Percentiles rank a stretch among this genome's conserved stretches.
Evolutionary conservation across 2,113 vertebrate genomes (phyloP).

Genomic region (Marmota monax): DNA sequence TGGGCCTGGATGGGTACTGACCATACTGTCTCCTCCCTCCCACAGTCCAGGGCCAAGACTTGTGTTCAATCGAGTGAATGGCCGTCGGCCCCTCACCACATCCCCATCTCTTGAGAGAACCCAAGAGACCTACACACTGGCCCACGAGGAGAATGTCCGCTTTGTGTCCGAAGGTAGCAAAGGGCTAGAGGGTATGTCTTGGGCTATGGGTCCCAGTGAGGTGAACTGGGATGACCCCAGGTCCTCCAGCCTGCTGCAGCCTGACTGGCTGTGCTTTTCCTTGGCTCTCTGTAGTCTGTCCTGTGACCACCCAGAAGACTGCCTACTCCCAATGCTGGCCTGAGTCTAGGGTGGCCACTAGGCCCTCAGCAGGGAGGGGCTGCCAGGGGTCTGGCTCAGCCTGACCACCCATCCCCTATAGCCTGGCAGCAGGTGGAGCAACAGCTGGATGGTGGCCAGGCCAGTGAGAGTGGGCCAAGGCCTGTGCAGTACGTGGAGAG

Average conservation of each 20-base stretch:
- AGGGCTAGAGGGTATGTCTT: background rate
- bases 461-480: constrained; percentile 78
- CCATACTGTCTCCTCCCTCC: background rate
- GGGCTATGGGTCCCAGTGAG: background rate
- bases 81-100: constrained; percentile 90
- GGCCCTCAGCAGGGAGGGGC: background rate
- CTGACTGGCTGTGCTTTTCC: background rate
- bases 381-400: background rate
- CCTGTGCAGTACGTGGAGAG: constrained; percentile 92
- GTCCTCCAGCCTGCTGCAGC: fast-evolving
- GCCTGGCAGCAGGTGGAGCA: constrained; percentile 96
- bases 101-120: constrained; percentile 84
- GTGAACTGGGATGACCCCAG: background rate
- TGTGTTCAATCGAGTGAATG: constrained; percentile 95
- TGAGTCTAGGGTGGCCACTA: constrained; percentile 52
- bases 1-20: background rate
- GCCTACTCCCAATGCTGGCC: background rate
- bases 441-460: constrained; percentile 88
- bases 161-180: constrained; percentile 95
- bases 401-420: constrained; percentile 73
- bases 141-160: constrained; percentile 97
- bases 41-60: constrained; percentile 91
- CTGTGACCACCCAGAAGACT: background rate
- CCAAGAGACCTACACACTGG: constrained; percentile 93
- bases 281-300: background rate